Percentiles rank a stretch among this genome's conserved stretches.
Evolutionary conservation across 2,113 vertebrate species (phyloP).

Genomic region (Muntiacus muntjak): DNA sequence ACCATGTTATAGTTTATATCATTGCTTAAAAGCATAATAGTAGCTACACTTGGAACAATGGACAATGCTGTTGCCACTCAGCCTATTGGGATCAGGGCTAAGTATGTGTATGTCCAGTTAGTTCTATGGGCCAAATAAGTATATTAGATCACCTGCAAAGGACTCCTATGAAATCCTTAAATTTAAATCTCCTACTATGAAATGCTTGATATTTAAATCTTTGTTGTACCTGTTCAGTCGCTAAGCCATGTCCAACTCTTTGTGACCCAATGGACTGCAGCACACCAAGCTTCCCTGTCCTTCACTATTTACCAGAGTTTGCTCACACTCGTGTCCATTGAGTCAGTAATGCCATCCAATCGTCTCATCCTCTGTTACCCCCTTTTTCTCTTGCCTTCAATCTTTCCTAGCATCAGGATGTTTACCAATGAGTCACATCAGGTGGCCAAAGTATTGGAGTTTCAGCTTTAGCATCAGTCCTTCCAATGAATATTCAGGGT

Average conservation of each 20-base stretch:
- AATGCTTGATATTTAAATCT: neutral
- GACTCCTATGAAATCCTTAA: neutral
- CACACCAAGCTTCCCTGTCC: neutral
- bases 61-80: too few species aligned
- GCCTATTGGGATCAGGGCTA: neutral
- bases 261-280: neutral
- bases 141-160: neutral
- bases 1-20: neutral
- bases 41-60: neutral
- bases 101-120: neutral
- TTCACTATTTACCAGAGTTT: neutral
- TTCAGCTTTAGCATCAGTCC: neutral
- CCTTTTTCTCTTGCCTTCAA: neutral
- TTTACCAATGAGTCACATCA: neutral
- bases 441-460: neutral
- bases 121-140: constrained; percentile 1
- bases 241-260: neutral
- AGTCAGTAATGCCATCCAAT: neutral
- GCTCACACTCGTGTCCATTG: neutral
- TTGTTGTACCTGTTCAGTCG: neutral
- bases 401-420: neutral
- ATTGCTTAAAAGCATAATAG: neutral
- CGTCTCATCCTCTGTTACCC: neutral
- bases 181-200: neutral
- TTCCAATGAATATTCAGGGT: neutral